Base-by-base conservation (phyloP, 1,140 invertebrate species). In the Lineus longissimus region DNA sequence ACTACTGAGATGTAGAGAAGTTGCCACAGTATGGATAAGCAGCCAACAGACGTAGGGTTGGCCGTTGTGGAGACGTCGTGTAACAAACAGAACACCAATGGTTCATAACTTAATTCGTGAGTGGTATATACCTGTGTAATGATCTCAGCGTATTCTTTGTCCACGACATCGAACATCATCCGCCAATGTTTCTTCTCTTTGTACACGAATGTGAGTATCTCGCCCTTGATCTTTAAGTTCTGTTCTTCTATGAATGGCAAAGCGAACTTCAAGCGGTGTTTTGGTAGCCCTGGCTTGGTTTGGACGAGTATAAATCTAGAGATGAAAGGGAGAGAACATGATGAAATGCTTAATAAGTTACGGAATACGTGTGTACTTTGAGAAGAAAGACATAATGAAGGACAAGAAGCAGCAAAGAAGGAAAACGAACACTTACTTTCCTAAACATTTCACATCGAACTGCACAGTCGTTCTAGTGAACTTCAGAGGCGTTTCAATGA, bases 141-240 rank as follows among this genome's bases (percentile, higher is more conserved):
- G 25, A 51, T 51, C 19, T 4, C 55, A n/a, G 23, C 55, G 11
- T 29, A 33, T 31, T 57, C 55, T 11, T n/a, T 29, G 30, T 57
- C 55, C 4, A 57, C 55, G 19, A 29, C 55, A 22, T 57, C 55
- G 11, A 57, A 31, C 43, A 77, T 62, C 27, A 74, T 60, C 54
- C 65, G 68, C 79, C 79, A 81, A 2, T 70, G 65, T 64, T 78
- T 79, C 55, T 75, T 70, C 55, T 71, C 64, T 17, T 76, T 51
- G 23, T 74, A 73, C 25, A 78, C 43, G 64, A 80, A 80, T 15
- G 74, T 62, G 29, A 73, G 55, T 1, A 79, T 61, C 58, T 77
- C 74, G 9, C 75, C 76, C 36, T 70, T 71, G 45, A 74, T 70
- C 57, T 67, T 70, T n/a, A 62, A 62, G 17, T 55, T 62, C 7